phyloP scores from a whole-genome alignment of 2,797 vertebrate genomes.

The Clarias pachynema region DNA sequence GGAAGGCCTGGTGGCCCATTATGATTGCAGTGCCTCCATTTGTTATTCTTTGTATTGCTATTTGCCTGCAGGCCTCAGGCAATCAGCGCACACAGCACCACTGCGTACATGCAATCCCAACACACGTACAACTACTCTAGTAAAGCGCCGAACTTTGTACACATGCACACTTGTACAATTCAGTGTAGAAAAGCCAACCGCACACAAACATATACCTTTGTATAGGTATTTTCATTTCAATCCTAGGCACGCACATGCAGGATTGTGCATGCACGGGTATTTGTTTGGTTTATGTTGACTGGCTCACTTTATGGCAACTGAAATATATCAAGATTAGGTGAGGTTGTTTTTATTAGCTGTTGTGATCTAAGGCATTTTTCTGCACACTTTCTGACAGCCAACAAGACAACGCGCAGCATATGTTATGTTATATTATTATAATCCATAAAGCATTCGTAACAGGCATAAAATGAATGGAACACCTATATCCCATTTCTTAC shows the following conservation, averaged over 20 bases:
- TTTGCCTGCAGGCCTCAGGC: conserved; percentile 51
- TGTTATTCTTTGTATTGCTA: conserved; percentile 61
- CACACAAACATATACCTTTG: background rate
- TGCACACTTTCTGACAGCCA: conserved; percentile 1
- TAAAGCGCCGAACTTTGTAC: background rate
- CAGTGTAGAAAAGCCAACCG: background rate
- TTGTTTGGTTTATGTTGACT: background rate
- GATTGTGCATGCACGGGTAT: background rate
- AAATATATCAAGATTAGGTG: conserved; percentile 14
- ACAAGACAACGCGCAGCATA: background rate
- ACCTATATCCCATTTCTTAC: background rate
- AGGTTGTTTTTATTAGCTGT: conserved; percentile 10
- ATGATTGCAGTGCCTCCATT: conserved; percentile 63
- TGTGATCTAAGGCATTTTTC: conserved; percentile 4
- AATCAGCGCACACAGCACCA: conserved; percentile 41
- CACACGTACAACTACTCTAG: conserved; percentile 30
- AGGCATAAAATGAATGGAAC: background rate
- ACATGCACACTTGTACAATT: background rate
- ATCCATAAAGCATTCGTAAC: background rate
- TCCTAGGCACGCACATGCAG: background rate
- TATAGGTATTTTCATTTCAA: conserved; percentile 12
- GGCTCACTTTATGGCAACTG: background rate
- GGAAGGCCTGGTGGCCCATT: conserved; percentile 61
- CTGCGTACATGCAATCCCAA: conserved; percentile 37
- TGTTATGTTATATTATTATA: background rate